A percentile compares a stretch with the other conserved stretches of the same genome.
These are phyloP conservation scores for Vireo altiloquus DNA, from an alignment of 2,113 vertebrate genomes.

Conservation along the genomic window DNA sequence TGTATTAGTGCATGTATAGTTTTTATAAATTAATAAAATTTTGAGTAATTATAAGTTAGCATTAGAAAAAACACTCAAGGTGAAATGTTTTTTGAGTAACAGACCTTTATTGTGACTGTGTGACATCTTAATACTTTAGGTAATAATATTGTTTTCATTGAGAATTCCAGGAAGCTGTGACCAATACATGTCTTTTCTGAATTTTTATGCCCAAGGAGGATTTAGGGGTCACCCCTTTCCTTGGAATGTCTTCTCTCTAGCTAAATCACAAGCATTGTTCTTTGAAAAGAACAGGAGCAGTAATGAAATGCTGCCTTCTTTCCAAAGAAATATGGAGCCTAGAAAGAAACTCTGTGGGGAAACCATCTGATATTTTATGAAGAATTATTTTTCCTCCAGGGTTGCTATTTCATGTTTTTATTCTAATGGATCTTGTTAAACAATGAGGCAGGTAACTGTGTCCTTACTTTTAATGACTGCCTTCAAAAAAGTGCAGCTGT, in stretches of 20 bases:
- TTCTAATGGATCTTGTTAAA: constrained; percentile 58
- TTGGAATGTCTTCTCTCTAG: neutral
- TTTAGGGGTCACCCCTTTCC: constrained; percentile 8
- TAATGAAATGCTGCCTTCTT: neutral
- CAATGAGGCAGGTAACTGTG: constrained; percentile 48
- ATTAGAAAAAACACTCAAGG: neutral
- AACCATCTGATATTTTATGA: constrained; percentile 48
- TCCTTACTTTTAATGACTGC: constrained; percentile 51
- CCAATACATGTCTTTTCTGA: neutral
- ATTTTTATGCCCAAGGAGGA: neutral
- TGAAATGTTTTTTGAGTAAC: neutral
- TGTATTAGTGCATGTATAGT: neutral
- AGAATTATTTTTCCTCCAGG: constrained; percentile 50
- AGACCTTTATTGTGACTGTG: neutral
- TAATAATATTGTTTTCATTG: constrained; percentile 35
- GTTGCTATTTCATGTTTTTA: constrained; percentile 47
- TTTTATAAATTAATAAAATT: neutral
- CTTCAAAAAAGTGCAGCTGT: constrained; percentile 35
- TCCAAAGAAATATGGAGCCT: neutral
- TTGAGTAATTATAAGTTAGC: neutral
- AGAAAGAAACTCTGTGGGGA: constrained; percentile 18
- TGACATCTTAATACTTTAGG: neutral
- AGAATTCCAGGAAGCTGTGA: neutral
- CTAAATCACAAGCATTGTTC: neutral
- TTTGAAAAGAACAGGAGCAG: neutral